Evolutionary conservation across 2,888 invertebrate species (phyloP).

Genomic region (Megalurothrips usitatus): DNA sequence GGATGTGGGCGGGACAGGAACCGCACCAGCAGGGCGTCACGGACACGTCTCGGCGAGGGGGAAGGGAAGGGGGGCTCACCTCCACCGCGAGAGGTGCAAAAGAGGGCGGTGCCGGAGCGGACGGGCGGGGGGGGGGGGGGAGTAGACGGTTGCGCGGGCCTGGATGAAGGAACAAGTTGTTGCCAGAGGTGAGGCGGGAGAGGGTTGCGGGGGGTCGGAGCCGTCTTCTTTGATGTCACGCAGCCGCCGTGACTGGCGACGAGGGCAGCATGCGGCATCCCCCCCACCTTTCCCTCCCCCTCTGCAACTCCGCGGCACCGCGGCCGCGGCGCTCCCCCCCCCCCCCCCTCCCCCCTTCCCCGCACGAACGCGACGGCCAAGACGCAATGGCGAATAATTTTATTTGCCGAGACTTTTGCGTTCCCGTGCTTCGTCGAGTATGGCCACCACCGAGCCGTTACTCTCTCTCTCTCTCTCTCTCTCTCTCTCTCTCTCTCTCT

Average conservation of each 20-base stretch:
- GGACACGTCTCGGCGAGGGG: neutral
- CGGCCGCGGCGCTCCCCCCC: neutral
- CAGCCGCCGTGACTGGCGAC: neutral
- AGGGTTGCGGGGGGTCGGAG: too few relatives aligned
- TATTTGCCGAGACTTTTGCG: constrained; percentile 9
- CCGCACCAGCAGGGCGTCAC: neutral
- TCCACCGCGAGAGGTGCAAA: neutral
- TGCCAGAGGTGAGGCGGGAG: too few relatives aligned
- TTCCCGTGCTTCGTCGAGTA: neutral
- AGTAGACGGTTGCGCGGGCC: neutral
- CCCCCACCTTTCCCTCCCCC: neutral
- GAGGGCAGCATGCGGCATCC: neutral
- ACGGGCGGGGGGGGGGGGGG: neutral
- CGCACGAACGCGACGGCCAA: neutral
- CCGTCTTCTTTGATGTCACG: constrained; percentile 6
- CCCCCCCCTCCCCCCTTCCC: neutral
- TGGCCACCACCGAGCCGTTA: neutral
- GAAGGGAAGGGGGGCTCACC: neutral
- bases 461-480: too few relatives aligned
- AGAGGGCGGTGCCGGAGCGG: neutral
- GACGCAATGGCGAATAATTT: neutral
- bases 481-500: too few relatives aligned
- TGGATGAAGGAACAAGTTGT: too few relatives aligned
- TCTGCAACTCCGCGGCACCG: neutral
- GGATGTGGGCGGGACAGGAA: too few relatives aligned